Evolutionary conservation across 2,888 invertebrate genomes (phyloP), one percentile per base, ranked within the genome.

Genomic region (Tolmerus cingulatus): DNA sequence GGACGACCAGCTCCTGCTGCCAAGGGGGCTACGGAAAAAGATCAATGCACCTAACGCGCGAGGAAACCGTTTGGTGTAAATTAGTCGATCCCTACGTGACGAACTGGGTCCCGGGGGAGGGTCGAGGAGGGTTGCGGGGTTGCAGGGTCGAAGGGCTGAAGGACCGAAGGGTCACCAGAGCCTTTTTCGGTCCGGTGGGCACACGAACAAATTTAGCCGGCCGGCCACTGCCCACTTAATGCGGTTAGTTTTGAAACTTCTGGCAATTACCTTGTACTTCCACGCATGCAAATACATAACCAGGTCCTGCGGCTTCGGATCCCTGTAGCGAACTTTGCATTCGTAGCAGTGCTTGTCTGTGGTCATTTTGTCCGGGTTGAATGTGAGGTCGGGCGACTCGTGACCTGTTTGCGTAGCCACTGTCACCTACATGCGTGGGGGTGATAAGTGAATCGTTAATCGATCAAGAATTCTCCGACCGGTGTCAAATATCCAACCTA

Each of bases 251-350:
- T 85, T 23, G 46, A 85, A 66, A 74, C 85, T 85, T 23, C 43
- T 85, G 43, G 46, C 46, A 85, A 85, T 77, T 91, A 96, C 96
- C 95, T 95, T 96, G 92, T 97, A 97, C 91, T 97, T 97, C 97
- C 97, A 97, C 43, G 98, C 98, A 93, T 99, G 99, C 76, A 99
- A 95, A 93, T 97, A 99, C 97, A 99, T 98, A 90, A 98, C 96
- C 88, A 99, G 95, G 92, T 98, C 98, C 89, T 96, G 95, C 0
- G 97, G 97, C 89, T 96, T 95, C 0, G 99, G 98, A 93, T 99
- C 98, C 89, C 97, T 94, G 93, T 97, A 98, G 88, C 97, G 95
- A 87, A 97, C 96, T 93, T 97, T 97, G 93, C 98, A 99, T 93
- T 98, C 97, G 92, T 97, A 96, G 93, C 98, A 99, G 92, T 97